Evolutionary conservation across 2,888 invertebrate genomes (phyloP).

Genomic region (Linnaemya tessellans): DNA sequence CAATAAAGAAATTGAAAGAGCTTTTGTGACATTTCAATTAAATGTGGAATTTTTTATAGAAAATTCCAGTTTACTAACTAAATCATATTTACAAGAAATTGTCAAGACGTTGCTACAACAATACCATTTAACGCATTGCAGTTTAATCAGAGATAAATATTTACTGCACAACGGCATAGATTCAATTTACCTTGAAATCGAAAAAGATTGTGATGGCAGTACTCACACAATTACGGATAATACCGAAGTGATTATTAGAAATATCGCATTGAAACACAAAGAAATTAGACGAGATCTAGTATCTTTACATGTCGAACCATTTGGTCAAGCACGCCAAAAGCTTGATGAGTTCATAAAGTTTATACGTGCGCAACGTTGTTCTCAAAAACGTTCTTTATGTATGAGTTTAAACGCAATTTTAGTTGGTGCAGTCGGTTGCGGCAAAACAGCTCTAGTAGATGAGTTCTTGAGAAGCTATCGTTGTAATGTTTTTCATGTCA

Average conservation of each 20-base stretch:
- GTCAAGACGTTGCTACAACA: constrained; percentile 69
- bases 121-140: constrained; percentile 60
- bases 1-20: not conserved
- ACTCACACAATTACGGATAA: constrained; percentile 73
- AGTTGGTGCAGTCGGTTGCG: constrained; percentile 85
- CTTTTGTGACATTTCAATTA: constrained; percentile 17
- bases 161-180: constrained; percentile 75
- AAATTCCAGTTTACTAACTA: constrained; percentile 23
- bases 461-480: constrained; percentile 83
- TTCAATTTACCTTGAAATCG: constrained; percentile 73
- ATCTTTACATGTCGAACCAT: constrained; percentile 72
- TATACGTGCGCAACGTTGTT: constrained; percentile 78
- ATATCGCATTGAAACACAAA: constrained; percentile 74
- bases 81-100: constrained; percentile 50
- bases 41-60: constrained; percentile 43
- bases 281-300: not conserved
- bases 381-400: constrained; percentile 14
- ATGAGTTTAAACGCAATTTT: constrained; percentile 76
- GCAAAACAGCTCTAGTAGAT: constrained; percentile 85
- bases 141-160: constrained; percentile 63
- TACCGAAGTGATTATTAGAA: constrained; percentile 74
- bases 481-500: constrained; percentile 83
- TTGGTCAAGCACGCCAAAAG: constrained; percentile 75
- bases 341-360: constrained; percentile 76
- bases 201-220: constrained; percentile 29